Base-by-base conservation (phyloP, 1,140 invertebrate genomes). In the Magallana ariakensis region DNA sequence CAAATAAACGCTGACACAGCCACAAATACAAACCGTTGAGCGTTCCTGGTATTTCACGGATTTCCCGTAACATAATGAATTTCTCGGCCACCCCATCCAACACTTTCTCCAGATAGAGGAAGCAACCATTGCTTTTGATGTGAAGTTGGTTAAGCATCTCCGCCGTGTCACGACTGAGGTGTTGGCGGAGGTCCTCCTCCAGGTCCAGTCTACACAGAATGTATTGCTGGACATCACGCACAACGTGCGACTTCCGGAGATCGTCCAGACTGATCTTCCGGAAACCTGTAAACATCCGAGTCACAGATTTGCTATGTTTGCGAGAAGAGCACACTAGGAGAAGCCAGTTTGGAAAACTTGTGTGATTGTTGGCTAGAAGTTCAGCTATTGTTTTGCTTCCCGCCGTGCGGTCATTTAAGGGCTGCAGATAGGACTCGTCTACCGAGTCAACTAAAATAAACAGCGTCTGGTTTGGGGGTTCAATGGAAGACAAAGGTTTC, bases 121-220 rank as follows among this genome's bases (percentile, higher is more conserved):
- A 97, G 93, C 98, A 99, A 0, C 98, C 98, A 93, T 99, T 98
- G 92, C 98, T 98, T 94, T 99, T 99, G 89, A 99, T 99, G 92
- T 99, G 97, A 9, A 99, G 95, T 91, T 99, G 98, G 94, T 99
- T 99, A 9, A 99, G 95, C 95, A 98, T 98, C 90, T 99, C 98
- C 0, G 98, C 98, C 0, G 98, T 98, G 91, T 98, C 97, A 91
- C 96, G 95, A 84, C 96, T 97, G 82, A 98, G 96, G 91, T 98
- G 97, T 91, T 97, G 96, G 87, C 97, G 94, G 0, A 98, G 94
- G 22, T 96, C 96, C 33, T 93, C 93, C 86, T 95, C 94, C 22
- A 92, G 90, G 93, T 99, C 98, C 56, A 99, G 95, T 6, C 98
- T 95, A 19, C 97, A 97, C 0, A 99, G 96, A 86, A 99, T 99